Conservation (phyloP, 1,140 invertebrate species). For the Cotesia vestalis region DNA sequence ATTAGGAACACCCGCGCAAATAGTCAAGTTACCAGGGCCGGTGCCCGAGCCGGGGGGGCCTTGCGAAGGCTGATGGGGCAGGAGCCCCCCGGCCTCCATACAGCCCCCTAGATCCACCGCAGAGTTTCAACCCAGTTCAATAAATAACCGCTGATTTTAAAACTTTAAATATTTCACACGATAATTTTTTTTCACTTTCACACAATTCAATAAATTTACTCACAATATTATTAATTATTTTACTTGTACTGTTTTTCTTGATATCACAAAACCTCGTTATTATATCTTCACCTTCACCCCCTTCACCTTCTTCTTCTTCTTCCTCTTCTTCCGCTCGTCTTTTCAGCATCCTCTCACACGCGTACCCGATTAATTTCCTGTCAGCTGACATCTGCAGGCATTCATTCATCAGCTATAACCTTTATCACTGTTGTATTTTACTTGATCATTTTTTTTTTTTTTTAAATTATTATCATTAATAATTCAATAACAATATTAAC, state of each 20-base stretch:
- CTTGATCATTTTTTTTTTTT: neutral
- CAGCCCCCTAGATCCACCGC: constrained; percentile 71
- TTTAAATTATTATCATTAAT: neutral
- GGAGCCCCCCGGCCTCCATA: constrained; percentile 75
- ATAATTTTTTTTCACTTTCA: neutral
- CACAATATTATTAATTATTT: neutral
- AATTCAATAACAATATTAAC: no score
- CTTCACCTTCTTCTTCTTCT: constrained; percentile 46
- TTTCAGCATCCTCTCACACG: constrained; percentile 44
- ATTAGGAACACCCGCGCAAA: constrained; percentile 63
- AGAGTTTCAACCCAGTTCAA: constrained; percentile 68
- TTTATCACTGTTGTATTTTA: neutral
- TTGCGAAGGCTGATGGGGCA: constrained; percentile 72
- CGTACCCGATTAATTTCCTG: constrained; percentile 43
- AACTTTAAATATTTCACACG: neutral
- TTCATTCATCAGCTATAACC: constrained; percentile 19
- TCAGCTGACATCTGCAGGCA: constrained; percentile 45
- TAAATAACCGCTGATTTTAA: constrained; percentile 39
- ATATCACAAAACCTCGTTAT: constrained; percentile 25
- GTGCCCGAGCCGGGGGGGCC: constrained; percentile 67
- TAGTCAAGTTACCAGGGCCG: constrained; percentile 53
- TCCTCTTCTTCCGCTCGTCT: constrained; percentile 39
- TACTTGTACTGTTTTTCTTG: constrained; percentile 36
- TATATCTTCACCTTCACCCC: constrained; percentile 39
- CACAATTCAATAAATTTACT: constrained; percentile 1